Conservation (phyloP, 2,113 vertebrate species). For the Oophaga pumilio region DNA sequence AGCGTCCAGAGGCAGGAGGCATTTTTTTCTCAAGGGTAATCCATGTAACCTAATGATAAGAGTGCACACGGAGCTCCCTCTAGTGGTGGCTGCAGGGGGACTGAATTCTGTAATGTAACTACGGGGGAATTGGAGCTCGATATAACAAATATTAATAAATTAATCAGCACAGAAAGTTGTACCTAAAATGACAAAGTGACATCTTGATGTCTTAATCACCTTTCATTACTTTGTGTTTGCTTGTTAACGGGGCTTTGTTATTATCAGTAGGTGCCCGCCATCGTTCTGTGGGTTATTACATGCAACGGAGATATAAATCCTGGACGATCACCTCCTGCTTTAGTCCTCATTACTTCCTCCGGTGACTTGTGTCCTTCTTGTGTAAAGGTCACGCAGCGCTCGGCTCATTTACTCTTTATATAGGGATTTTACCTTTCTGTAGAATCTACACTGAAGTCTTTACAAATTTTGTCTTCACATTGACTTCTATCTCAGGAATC, state of each 20-base stretch:
- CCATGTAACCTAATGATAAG: too few species aligned
- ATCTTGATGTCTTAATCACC: conserved; percentile 1
- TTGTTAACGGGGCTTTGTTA: neutral
- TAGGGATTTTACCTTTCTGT: neutral
- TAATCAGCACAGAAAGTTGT: too few species aligned
- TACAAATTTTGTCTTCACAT: neutral
- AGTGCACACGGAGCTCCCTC: too few species aligned
- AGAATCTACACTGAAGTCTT: neutral
- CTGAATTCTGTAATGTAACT: too few species aligned
- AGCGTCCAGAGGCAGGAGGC: too few species aligned
- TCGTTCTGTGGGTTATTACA: neutral
- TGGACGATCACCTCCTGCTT: conserved; percentile 6
- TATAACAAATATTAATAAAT: too few species aligned
- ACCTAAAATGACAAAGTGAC: neutral
- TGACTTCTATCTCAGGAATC: neutral
- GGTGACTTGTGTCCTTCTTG: conserved; percentile 49
- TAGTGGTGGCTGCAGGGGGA: too few species aligned
- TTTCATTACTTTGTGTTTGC: conserved; percentile 9
- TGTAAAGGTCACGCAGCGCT: conserved; percentile 29
- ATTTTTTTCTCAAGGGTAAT: too few species aligned
- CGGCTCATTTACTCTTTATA: conserved; percentile 32
- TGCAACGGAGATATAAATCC: conserved; percentile 3
- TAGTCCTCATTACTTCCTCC: conserved; percentile 52
- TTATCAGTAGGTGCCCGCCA: conserved; percentile 3
- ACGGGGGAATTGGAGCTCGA: too few species aligned